Conservation (phyloP, 2,113 vertebrate genomes). For the Zonotrichia leucophrys region DNA sequence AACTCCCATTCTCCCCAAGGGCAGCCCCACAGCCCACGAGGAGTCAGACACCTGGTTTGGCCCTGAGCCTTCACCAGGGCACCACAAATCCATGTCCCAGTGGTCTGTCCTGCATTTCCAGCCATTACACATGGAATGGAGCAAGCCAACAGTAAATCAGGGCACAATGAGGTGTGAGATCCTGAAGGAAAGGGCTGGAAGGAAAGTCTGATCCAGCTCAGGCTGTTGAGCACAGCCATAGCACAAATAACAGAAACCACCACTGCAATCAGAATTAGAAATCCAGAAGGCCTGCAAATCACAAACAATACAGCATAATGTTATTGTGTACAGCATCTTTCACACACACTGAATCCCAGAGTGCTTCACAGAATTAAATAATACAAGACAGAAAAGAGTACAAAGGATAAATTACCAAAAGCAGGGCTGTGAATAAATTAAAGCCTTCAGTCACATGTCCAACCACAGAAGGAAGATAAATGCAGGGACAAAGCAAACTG, state of each 20-base stretch:
- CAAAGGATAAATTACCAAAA: conserved; percentile 52
- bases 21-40: background rate
- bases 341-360: conserved; percentile 21
- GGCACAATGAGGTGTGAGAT: background rate
- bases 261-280: conserved; percentile 1
- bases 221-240: background rate
- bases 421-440: conserved; percentile 45
- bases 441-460: conserved; percentile 24
- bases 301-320: conserved; percentile 48
- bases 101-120: background rate
- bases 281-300: conserved; percentile 39
- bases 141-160: background rate
- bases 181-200: background rate
- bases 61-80: background rate
- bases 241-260: conserved; percentile 5
- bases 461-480: background rate
- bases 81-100: background rate
- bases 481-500: background rate
- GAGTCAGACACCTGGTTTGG: background rate
- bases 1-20: background rate
- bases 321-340: conserved; percentile 46
- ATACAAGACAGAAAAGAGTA: conserved; percentile 39
- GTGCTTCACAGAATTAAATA: conserved; percentile 56
- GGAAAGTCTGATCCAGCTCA: background rate
- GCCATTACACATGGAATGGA: background rate